Evolutionary conservation across 2,888 invertebrate species (phyloP), one percentile per base, ranked within the genome.

Genomic region (Cloeon dipterum): DNA sequence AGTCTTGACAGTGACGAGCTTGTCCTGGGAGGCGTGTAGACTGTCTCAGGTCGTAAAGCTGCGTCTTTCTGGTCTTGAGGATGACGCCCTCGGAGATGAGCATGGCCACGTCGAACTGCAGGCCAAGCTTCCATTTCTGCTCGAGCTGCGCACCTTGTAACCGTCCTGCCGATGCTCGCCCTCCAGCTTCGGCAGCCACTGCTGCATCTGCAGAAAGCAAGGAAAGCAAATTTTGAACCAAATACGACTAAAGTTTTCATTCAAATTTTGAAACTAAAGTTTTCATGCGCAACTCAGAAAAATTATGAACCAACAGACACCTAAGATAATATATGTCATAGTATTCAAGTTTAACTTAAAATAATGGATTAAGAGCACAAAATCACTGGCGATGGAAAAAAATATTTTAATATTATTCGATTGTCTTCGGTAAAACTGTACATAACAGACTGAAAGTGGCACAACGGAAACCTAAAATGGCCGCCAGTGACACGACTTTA

Each of bases 181-280:
- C 57, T 91, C 88, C 7, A 89, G 59, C 52, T 86, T 85, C 52
- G 86, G 81, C 43, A 91, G 58, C 40, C 85, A 70, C 52, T 88
- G 79, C 52, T 86, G 85, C 50, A 89, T 78, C 61, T 91, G 91
- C n/a, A 86, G 66, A 54, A 89, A 82, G 58, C 94, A 94, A 88
- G 16, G 81, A 79, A 21, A 93, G 63, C 81, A 91, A n/a, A n/a
- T n/a, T n/a, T n/a, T n/a, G n/a, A n/a, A n/a, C n/a, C n/a, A n/a
- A n/a, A n/a, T n/a, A n/a, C n/a, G n/a, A n/a, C n/a, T n/a, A n/a
- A n/a, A n/a, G n/a, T n/a, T n/a, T n/a, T n/a, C n/a, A n/a, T n/a
- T n/a, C n/a, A n/a, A n/a, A n/a, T n/a, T n/a, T n/a, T n/a, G n/a
- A n/a, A n/a, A n/a, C n/a, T n/a, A n/a, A n/a, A n/a, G n/a, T 91